phyloP scores from a whole-genome alignment of 2,888 invertebrate species.

The Dromius quadrimaculatus region DNA sequence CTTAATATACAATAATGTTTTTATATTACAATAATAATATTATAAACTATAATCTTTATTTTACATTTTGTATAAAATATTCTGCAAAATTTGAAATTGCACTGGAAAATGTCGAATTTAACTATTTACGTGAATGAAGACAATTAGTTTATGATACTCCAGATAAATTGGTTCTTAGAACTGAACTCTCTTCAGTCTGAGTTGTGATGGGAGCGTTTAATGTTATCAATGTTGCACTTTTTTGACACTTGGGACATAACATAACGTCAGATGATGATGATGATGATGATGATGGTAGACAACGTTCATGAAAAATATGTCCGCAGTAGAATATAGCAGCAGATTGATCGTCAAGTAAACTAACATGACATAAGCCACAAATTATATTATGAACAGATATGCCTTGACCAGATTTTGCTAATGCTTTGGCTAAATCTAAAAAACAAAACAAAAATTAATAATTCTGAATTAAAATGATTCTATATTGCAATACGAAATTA shows the following conservation, averaged over 20 bases:
- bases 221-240: constrained; percentile 58
- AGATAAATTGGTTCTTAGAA: constrained; percentile 1
- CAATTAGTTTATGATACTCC: constrained; percentile 1
- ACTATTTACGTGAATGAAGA: constrained; percentile 2
- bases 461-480: no score
- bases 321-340: constrained; percentile 64
- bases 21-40: not conserved
- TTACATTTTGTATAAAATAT: not conserved
- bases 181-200: constrained; percentile 5
- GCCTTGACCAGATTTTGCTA: constrained; percentile 61
- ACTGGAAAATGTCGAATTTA: constrained; percentile 3
- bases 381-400: constrained; percentile 60
- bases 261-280: constrained; percentile 56
- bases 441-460: no score
- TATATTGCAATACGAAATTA: no score
- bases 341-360: constrained; percentile 59
- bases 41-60: not conserved
- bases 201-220: constrained; percentile 41
- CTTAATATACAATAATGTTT: no score
- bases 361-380: constrained; percentile 63
- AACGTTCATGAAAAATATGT: constrained; percentile 62
- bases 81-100: constrained; percentile 10
- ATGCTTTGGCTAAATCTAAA: constrained; percentile 63
- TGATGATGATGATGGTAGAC: constrained; percentile 53
- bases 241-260: constrained; percentile 62